phyloP scores from a whole-genome alignment of 2,888 invertebrate genomes.

The Tiliacea citrago region DNA sequence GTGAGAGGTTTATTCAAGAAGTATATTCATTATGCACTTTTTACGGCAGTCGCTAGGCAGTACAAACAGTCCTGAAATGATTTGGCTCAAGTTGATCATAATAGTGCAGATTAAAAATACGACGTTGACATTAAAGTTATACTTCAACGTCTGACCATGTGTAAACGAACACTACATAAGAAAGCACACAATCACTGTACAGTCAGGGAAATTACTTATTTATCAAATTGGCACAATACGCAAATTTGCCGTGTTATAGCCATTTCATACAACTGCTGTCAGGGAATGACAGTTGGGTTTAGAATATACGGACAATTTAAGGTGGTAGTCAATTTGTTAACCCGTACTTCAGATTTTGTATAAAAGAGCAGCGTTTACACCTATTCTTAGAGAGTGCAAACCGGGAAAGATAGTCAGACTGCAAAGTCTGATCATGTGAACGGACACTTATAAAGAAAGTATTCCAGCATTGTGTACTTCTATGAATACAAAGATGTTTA shows the following conservation, averaged over 20 bases:
- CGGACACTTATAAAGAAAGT: constrained; percentile 50
- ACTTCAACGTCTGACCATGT: neutral
- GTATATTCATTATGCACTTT: neutral
- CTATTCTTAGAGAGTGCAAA: neutral
- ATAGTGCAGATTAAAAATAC: neutral
- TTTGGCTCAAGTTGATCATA: neutral
- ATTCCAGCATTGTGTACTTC: constrained; percentile 20
- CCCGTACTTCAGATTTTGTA: neutral
- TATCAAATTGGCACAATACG: neutral
- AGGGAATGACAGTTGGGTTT: neutral
- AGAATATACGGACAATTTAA: too few relatives aligned
- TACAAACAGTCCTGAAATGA: neutral
- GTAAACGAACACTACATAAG: neutral
- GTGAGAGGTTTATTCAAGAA: neutral
- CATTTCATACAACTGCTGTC: neutral
- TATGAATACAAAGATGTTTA: constrained; percentile 58
- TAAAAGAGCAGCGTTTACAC: neutral
- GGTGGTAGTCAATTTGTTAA: too few relatives aligned
- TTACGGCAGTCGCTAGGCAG: neutral
- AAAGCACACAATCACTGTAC: too few relatives aligned
- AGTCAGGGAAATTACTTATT: neutral
- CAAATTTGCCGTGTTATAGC: neutral
- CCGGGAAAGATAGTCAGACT: neutral
- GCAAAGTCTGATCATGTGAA: constrained; percentile 19
- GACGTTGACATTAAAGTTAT: too few relatives aligned